Evolutionary conservation across 1,140 invertebrate genomes (phyloP).

Genomic region (Goniozus legneri): DNA sequence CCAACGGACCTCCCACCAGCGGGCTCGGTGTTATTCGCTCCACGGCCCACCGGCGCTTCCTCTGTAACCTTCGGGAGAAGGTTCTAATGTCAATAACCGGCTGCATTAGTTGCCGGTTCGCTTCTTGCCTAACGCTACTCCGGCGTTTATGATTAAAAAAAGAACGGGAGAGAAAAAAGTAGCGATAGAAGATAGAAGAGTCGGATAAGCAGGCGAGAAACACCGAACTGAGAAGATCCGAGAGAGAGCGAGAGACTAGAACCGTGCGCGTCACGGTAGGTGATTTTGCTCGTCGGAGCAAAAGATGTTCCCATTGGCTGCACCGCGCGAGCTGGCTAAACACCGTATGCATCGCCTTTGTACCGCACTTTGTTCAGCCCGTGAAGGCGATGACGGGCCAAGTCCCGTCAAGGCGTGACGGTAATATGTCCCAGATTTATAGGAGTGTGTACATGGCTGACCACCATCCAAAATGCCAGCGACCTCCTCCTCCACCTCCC

Average conservation of each 20-base stretch:
- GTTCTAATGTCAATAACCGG: too few relatives aligned
- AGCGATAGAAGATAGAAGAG: too few relatives aligned
- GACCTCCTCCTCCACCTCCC: neutral
- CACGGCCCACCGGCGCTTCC: constrained; percentile 4
- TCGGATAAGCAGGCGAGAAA: too few relatives aligned
- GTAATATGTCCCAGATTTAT: neutral
- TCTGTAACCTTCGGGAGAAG: constrained; percentile 12
- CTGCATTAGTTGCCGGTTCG: constrained; percentile 25
- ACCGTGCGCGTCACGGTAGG: constrained; percentile 33
- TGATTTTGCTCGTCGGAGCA: constrained; percentile 44
- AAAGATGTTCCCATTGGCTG: constrained; percentile 45
- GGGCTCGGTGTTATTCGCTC: too few relatives aligned
- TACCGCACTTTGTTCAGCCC: constrained; percentile 30
- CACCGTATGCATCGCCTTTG: constrained; percentile 45
- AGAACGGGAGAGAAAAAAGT: too few relatives aligned
- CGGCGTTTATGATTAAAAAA: too few relatives aligned
- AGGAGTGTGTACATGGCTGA: neutral
- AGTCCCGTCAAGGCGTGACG: neutral
- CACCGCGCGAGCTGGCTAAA: constrained; percentile 30
- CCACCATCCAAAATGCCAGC: neutral
- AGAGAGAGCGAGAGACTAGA: too few relatives aligned
- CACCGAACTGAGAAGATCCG: too few relatives aligned
- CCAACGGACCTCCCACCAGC: too few relatives aligned
- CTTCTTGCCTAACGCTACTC: too few relatives aligned
- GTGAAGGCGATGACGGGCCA: constrained; percentile 20